Base-by-base conservation (phyloP, 2,888 invertebrate genomes). In the Cybosia mesomella region DNA sequence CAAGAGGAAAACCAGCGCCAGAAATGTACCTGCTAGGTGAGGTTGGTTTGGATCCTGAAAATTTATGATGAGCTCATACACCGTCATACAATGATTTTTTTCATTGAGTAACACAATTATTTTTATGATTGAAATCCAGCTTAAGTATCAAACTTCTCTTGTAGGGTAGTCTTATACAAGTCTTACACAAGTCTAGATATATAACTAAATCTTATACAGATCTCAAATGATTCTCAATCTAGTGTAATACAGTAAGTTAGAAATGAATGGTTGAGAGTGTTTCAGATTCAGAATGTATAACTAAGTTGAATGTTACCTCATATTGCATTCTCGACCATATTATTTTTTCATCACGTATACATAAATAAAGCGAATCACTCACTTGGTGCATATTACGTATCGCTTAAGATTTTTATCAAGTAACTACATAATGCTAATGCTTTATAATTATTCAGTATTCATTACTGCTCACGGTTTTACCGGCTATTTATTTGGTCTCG, bases 331-430 rank as follows among this genome's bases (percentile, higher is more conserved):
- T 22, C 32, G 62, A 49, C 43, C 49, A 43, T 67, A 67, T n/a
- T 49, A 67, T 57, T 32, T 57, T n/a, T 57, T 61, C 55, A 28
- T 32, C 39, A 43, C 54, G 39, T 58, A 62, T 24, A 24, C 28
- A 32, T 54, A 60, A 60, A 24, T 39, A 55, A 66, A 28, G 59
- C 34, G 58, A 59, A 13, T 58, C 49, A 58, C 43, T 65, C 49
- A 65, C 18, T 34, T 49, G 49, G 32, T 55, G 58, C n/a, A 60
- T 64, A 24, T 62, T 64, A 62, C 67, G 57, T 43, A 49, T 58
- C 32, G 32, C 15, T 11, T 13, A 49, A 58, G 57, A 64, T 64
- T 57, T 9, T 58, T 54, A 62, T 62, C 62, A 54, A 15, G 21
- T 43, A 63, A 36, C 22, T 64, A 54, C 64, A 64, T 57, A 39